These are phyloP conservation scores for Pachydiplax longipennis DNA, from an alignment of 2,888 invertebrate genomes.

Conservation along the genomic window DNA sequence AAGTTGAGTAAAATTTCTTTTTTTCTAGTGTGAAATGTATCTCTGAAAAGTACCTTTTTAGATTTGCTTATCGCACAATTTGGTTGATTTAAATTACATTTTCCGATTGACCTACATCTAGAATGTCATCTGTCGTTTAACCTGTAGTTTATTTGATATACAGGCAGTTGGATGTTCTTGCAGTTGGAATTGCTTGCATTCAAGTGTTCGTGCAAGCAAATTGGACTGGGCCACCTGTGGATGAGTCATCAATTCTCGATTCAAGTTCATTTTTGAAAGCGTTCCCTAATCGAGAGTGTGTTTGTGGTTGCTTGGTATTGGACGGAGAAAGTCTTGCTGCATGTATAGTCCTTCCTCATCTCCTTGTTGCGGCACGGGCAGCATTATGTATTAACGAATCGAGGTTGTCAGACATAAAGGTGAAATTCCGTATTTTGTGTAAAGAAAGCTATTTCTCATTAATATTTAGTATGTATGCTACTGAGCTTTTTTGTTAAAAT, in stretches of 20 bases:
- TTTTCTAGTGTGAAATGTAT: neutral
- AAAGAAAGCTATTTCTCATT: neutral
- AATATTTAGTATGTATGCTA: neutral
- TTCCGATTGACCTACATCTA: neutral
- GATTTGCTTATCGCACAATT: no score
- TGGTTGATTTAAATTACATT: no score
- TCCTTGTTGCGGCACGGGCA: constrained; percentile 57
- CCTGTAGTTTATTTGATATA: neutral
- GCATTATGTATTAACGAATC: constrained; percentile 48
- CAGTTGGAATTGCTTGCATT: constrained; percentile 70
- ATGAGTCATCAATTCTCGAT: neutral
- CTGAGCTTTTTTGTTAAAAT: neutral
- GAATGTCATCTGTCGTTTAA: neutral
- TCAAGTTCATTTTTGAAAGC: constrained; percentile 51
- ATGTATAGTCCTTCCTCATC: constrained; percentile 68
- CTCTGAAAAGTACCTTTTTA: no score
- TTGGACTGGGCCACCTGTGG: constrained; percentile 75
- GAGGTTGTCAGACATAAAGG: neutral
- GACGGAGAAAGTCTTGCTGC: constrained; percentile 74
- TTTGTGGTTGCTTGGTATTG: constrained; percentile 60
- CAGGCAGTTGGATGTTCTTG: constrained; percentile 59
- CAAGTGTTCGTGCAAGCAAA: constrained; percentile 81
- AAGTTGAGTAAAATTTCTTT: neutral
- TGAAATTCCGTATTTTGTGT: neutral
- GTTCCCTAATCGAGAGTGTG: constrained; percentile 56